Evolutionary conservation across 2,113 vertebrate species (phyloP), one percentile per base, ranked within the genome.

Genomic region (Pitta sordida): DNA sequence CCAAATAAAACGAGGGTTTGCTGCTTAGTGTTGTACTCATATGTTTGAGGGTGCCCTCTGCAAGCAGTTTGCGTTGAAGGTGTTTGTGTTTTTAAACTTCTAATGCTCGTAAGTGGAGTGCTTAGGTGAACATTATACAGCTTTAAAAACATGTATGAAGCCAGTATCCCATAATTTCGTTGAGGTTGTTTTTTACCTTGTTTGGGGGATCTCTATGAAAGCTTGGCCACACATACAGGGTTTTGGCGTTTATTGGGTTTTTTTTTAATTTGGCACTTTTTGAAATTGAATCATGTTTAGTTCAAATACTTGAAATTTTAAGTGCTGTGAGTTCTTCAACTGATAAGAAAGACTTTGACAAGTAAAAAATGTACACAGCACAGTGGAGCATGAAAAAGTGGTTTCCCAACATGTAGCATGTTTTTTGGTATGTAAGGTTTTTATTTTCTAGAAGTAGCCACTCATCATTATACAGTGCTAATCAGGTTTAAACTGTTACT

Each of bases 321-420:
- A 95, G 70, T 95, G 95, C 90, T 96, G 83, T 93, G 83, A 26
- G 88, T 75, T 95, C 76, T 96, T 96, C 84, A 78, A 36, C 94
- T 92, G 86, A 86, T 88, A 96, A 91, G 82, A 89, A 71, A 90
- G 56, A 94, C 85, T 90, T 83, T 93, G 79, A 95, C 44, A 91
- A 91, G 89, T 92, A 39, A 88, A 82, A 62, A 92, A 69, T 92
- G 88, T 92, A 93, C 87, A 88, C 82, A 90, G 70, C 94, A 96
- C 27, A 93, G 86, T 94, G 87, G 86, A 97, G 98, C 97, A 98
- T 98, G 97, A 91, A 67, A 96, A 95, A 95, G 82, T 95, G 85
- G 13, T 96, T 97, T 97, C 84, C 92, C 74, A 90, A 95, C 80
- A 44, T 90, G 94, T 53, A 96, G 98, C 97, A 98, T 98, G 97